phyloP scores from a whole-genome alignment of 1,140 invertebrate genomes.

The Drosophila lacteicornis region DNA sequence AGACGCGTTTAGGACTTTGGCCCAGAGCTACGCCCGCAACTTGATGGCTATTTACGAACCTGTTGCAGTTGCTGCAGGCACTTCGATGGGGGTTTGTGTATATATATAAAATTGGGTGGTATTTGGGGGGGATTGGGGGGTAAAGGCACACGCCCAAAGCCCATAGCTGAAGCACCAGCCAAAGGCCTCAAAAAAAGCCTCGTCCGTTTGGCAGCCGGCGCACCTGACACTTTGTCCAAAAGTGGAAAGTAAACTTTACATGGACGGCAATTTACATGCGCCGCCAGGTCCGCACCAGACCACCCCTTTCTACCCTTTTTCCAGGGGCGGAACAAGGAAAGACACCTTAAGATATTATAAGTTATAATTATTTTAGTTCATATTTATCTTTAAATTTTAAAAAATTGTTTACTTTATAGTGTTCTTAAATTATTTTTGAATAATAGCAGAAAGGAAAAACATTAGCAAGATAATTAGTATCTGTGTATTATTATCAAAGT shows the following conservation, averaged over 20 bases:
- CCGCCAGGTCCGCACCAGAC: conserved; percentile 30
- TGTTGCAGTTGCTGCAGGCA: conserved; percentile 42
- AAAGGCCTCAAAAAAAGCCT: conserved; percentile 14
- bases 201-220: conserved; percentile 54
- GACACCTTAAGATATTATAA: too few species aligned
- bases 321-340: not conserved
- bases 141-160: conserved; percentile 52
- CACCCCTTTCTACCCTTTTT: not conserved
- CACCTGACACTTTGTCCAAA: conserved; percentile 65
- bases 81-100: conserved; percentile 3
- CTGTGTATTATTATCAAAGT: not conserved
- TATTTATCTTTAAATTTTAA: too few species aligned
- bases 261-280: conserved; percentile 66
- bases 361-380: too few species aligned
- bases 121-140: conserved; percentile 6
- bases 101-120: not conserved
- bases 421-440: too few species aligned
- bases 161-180: conserved; percentile 8
- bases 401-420: not conserved
- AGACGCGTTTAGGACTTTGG: conserved; percentile 67
- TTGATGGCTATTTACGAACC: conserved; percentile 48
- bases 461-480: too few species aligned
- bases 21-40: conserved; percentile 45
- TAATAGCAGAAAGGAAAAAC: too few species aligned
- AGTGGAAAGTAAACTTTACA: conserved; percentile 72